Percentiles rank a stretch among this genome's conserved stretches.
These are phyloP conservation scores for Centrocercus urophasianus DNA, from an alignment of 2,113 vertebrate species.

Conservation along the genomic window DNA sequence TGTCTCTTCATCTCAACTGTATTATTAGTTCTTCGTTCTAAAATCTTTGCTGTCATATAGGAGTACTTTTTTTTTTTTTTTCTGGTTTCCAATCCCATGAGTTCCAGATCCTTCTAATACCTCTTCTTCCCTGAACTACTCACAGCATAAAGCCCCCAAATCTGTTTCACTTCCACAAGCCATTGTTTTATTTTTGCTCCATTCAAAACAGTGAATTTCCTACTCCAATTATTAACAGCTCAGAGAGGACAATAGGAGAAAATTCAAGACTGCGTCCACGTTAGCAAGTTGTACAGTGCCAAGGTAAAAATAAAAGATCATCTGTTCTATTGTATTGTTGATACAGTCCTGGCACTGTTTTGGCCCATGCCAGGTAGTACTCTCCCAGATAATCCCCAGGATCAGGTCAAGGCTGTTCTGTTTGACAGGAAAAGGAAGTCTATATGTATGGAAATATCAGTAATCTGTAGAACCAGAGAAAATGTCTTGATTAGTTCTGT, in stretches of 20 bases:
- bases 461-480: background rate
- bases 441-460: background rate
- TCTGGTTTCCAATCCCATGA: background rate
- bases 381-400: background rate
- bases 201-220: background rate
- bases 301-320: background rate
- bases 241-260: background rate
- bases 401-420: background rate
- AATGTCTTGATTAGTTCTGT: background rate
- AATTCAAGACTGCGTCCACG: background rate
- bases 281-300: background rate
- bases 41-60: background rate
- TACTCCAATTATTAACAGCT: background rate
- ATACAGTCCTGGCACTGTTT: background rate
- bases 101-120: background rate
- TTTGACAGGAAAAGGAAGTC: background rate
- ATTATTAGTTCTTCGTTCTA: background rate
- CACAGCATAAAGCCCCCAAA: background rate
- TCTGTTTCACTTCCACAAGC: background rate
- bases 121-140: background rate
- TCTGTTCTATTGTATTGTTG: background rate
- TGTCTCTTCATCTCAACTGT: background rate
- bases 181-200: background rate
- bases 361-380: rapidly evolving
- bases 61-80: background rate